Percentiles rank a stretch among this genome's conserved stretches.
phyloP scores from a whole-genome alignment of 2,888 invertebrate genomes.

The Branchipolynoe longqiensis region DNA sequence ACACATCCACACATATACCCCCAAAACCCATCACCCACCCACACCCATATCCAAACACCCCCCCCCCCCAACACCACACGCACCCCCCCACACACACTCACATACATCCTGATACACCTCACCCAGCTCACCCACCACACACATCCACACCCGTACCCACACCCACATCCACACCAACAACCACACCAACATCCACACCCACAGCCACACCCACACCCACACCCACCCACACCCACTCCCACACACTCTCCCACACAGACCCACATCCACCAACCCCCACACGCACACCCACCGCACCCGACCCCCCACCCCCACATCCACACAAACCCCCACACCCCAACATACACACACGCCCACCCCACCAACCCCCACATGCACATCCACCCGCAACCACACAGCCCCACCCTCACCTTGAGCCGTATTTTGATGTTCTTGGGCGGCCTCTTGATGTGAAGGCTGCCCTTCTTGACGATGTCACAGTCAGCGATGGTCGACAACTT shows the following conservation, averaged over 20 bases:
- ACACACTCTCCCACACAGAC: no score
- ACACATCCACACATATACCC: neutral
- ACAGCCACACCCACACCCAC: no score
- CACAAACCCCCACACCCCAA: neutral
- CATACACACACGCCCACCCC: neutral
- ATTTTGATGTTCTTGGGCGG: constrained; percentile 42
- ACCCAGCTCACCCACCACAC: no score
- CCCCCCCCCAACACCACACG: neutral
- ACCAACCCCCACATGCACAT: no score
- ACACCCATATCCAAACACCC: neutral
- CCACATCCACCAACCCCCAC: no score
- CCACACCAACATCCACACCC: no score
- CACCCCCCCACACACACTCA: neutral
- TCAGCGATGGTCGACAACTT: neutral
- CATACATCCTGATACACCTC: neutral
- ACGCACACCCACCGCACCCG: neutral
- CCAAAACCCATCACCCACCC: neutral
- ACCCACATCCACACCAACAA: no score
- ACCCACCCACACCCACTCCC: no score
- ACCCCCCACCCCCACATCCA: neutral
- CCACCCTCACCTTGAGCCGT: constrained; percentile 35
- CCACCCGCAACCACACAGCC: no score
- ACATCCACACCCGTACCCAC: no score
- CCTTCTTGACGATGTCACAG: constrained; percentile 52
- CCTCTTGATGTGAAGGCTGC: constrained; percentile 32